Conservation (phyloP, 1,140 invertebrate species). For the Formica selysi region DNA sequence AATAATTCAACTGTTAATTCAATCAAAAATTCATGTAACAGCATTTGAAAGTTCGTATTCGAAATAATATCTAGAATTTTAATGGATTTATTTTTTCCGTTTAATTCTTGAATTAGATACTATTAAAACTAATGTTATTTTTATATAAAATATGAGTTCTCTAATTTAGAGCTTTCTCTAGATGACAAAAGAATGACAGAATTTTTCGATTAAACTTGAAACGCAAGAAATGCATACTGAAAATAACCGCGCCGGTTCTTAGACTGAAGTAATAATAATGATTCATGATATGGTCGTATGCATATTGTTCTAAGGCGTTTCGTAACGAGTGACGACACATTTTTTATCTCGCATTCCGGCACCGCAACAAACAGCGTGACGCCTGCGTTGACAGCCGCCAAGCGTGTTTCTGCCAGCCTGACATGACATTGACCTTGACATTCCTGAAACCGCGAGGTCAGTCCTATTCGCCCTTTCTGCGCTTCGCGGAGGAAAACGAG, state of each 20-base stretch:
- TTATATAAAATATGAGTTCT: background rate
- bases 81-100: background rate
- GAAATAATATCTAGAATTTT: background rate
- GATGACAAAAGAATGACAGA: too few relatives aligned
- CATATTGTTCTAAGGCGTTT: too few relatives aligned
- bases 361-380: conserved; percentile 16
- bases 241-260: background rate
- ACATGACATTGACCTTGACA: conserved; percentile 61
- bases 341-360: background rate
- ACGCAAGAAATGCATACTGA: background rate
- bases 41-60: background rate
- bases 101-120: background rate
- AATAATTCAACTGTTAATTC: background rate
- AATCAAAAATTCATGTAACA: background rate
- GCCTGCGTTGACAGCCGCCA: background rate
- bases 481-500: background rate
- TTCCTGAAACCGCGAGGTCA: background rate
- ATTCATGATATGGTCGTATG: background rate
- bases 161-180: background rate
- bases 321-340: too few relatives aligned
- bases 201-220: background rate
- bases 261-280: conserved; percentile 6
- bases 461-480: background rate
- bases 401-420: background rate
- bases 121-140: background rate